A percentile compares a stretch with the other conserved stretches of the same genome.
phyloP scores from a whole-genome alignment of 2,888 invertebrate genomes.

The Sarcophaga variegata region DNA sequence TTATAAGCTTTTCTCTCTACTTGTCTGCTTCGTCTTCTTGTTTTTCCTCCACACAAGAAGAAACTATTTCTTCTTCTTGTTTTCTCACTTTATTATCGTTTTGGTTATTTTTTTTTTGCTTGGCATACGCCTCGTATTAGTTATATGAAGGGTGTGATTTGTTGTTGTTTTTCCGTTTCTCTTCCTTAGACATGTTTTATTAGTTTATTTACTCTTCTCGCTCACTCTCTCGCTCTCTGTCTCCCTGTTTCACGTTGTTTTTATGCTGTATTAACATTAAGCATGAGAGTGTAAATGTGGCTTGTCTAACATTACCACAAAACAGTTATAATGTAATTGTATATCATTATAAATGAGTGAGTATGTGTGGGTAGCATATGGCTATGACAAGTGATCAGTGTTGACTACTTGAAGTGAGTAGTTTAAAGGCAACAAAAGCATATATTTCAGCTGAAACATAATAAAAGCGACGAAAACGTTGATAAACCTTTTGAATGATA shows the following conservation, averaged over 20 bases:
- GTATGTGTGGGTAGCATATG: neutral
- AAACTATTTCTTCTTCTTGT: slow-evolving; percentile 30
- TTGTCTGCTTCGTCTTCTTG: neutral
- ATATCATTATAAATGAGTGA: slow-evolving; percentile 28
- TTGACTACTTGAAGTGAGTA: too few species aligned
- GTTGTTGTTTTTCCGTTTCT: slow-evolving; percentile 46
- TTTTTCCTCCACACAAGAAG: slow-evolving; percentile 39
- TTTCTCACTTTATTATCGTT: neutral
- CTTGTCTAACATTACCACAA: slow-evolving; percentile 65
- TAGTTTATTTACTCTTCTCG: slow-evolving; percentile 25
- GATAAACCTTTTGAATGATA: too few species aligned
- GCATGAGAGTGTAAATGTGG: slow-evolving; percentile 69
- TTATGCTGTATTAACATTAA: slow-evolving; percentile 1
- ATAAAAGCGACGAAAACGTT: too few species aligned
- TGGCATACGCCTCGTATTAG: slow-evolving; percentile 56
- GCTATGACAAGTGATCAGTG: too few species aligned
- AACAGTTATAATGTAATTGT: slow-evolving; percentile 64
- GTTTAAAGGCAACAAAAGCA: too few species aligned
- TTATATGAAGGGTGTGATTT: slow-evolving; percentile 77
- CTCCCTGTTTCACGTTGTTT: too few species aligned
- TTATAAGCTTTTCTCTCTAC: slow-evolving; percentile 17
- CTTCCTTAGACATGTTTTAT: slow-evolving; percentile 56
- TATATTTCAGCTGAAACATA: too few species aligned
- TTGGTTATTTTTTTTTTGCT: neutral
- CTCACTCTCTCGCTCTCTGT: neutral